Conservation (phyloP, 2,797 vertebrate genomes). For the Rousettus madagascariensis region DNA sequence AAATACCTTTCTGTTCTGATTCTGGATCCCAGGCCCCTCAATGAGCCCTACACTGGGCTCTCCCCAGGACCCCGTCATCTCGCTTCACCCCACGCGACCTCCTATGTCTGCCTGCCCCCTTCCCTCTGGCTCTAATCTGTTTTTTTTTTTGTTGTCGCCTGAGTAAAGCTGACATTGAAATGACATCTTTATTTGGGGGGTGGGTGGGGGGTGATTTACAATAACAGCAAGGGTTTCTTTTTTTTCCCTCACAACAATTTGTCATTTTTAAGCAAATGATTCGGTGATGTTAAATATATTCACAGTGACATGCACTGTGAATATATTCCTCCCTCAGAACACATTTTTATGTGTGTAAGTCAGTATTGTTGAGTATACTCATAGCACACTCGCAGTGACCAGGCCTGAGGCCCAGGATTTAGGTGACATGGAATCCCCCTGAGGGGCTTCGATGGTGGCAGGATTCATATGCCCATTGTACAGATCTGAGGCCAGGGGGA, state of each 20-base stretch:
- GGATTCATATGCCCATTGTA: too few species aligned
- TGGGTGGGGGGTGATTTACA: accelerated
- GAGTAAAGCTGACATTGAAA: not conserved
- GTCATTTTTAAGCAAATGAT: not conserved
- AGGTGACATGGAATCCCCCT: accelerated
- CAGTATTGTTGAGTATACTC: not conserved
- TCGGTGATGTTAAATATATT: not conserved
- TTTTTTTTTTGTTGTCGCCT: too few species aligned
- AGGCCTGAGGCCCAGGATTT: not conserved
- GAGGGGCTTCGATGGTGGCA: accelerated
- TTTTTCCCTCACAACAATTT: not conserved
- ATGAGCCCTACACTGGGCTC: accelerated
- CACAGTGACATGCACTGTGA: not conserved
- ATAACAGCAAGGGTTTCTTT: not conserved
- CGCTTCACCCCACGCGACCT: too few species aligned
- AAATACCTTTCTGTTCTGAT: not conserved
- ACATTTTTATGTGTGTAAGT: accelerated
- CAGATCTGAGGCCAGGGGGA: not conserved
- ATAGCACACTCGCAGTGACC: accelerated
- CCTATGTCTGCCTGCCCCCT: accelerated
- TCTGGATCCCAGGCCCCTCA: not conserved
- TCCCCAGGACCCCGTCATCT: accelerated
- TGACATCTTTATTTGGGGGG: not conserved
- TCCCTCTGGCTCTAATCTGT: not conserved
- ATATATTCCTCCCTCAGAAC: accelerated